Evolutionary conservation across 2,113 vertebrate species (phyloP), one percentile per base, ranked within the genome.

Genomic region (Oncorhynchus clarkii): DNA sequence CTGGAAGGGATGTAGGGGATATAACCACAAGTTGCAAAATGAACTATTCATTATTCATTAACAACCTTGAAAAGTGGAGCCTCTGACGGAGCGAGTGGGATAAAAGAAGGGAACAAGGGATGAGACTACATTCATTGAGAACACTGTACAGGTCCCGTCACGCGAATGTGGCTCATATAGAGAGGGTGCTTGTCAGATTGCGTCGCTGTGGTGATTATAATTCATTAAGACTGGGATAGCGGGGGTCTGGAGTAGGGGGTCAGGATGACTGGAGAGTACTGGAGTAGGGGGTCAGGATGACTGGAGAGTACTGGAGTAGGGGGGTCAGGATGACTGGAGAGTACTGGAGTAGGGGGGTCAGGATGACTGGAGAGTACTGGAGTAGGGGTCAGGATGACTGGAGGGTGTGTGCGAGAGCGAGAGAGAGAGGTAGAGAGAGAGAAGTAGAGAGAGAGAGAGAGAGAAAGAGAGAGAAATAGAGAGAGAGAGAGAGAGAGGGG

Each of bases 21-120:
- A 18, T 0, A 74, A 69, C 31, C 20, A 64, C n/a, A 64, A n/a
- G 18, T 0, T 16, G 71, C 70, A 86, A 82, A 82, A 85, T 66
- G 77, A 70, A 57, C 27, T 48, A 72, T 82, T 80, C 74, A 82
- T 84, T 60, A 87, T 87, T 88, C 75, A 86, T 85, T 64, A 80
- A 60, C 76, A 80, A 82, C 80, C 80, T 88, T 83, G 83, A 82
- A 34, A 45, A 80, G 76, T 49, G 54, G 71, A 18, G 27, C 4
- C 67, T n/a, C 24, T 59, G 76, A 45, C 26, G 4, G 12, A 68
- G 29, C 31, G 81, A 59, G 74, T 27, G 29, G 39, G 45, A 11
- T 54, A 24, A 71, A 6, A 29, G 3, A 57, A 62, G 67, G 59
- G 49, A 18, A n/a, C 12, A 51, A 39, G 51, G 31, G 67, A n/a